Base-by-base conservation (phyloP, 1,140 invertebrate genomes). In the Cephus cinctus region DNA sequence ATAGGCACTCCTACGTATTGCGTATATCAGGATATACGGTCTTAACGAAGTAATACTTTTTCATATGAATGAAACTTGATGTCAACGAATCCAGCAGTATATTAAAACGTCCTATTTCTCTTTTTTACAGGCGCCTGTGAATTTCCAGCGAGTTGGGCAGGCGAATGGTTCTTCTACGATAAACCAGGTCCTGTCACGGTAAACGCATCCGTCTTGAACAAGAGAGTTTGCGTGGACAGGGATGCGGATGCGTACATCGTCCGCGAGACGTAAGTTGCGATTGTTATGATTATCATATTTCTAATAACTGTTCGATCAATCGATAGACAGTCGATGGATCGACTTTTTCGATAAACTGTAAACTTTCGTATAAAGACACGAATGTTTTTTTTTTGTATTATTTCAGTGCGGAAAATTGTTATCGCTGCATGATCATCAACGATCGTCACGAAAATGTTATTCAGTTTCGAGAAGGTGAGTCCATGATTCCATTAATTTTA, bases 401-500 rank as follows among this genome's bases (percentile, higher is more conserved):
- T 62, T 63, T 42, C 53, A 65, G 61, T 21, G 12, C 14, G 9
- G 78, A 81, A n/a, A 71, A 65, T 15, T 85, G 83, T 56, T 83
- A 78, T 63, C 73, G 80, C 5, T 85, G 83, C 52, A 76, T 85
- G 48, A 80, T 84, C 40, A 83, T 85, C 51, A 80, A 82, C 54
- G 77, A 81, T 51, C 79, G 80, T 36, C 82, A 85, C 61, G 70
- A 75, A 39, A 86, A 85, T 62, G 83, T 85, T 14, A 80, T 86
- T n/a, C 83, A 85, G 50, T 86, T 82, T 66, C 83, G 83, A 65
- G 83, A 85, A 73, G 79, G 84, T 86, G 71, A 81, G 82, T 76
- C 40, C 43, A 49, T n/a, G n/a, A n/a, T n/a, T n/a, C n/a, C n/a
- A n/a, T n/a, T n/a, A n/a, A n/a, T n/a, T n/a, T n/a, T n/a, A n/a